Conservation (phyloP, 2,797 vertebrate genomes). For the Melanotaenia parkinsoni region DNA sequence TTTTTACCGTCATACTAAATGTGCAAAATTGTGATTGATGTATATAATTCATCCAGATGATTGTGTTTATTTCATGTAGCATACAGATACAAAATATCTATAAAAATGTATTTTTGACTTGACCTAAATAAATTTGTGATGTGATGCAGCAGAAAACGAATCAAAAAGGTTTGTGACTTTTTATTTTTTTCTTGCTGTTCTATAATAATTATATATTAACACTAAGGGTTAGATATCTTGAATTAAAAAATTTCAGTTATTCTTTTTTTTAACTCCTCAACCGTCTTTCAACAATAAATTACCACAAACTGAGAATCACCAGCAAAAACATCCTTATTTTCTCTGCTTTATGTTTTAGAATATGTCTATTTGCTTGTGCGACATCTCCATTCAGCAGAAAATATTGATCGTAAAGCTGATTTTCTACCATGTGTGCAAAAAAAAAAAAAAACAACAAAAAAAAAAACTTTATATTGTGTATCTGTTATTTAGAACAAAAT, state of each 20-base stretch:
- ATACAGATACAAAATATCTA: slow-evolving; percentile 84
- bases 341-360: not conserved
- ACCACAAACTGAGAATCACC: slow-evolving; percentile 12
- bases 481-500: no score
- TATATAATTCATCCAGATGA: slow-evolving; percentile 77
- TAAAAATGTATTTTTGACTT: slow-evolving; percentile 95
- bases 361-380: slow-evolving; percentile 12
- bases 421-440: no score
- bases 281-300: slow-evolving; percentile 19
- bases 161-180: slow-evolving; percentile 23
- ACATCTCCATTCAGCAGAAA: slow-evolving; percentile 9
- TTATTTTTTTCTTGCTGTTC: slow-evolving; percentile 15
- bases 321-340: slow-evolving; percentile 54
- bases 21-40: slow-evolving; percentile 74
- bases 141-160: slow-evolving; percentile 87
- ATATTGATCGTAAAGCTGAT: no score
- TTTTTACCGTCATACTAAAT: slow-evolving; percentile 62
- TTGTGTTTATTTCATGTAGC: slow-evolving; percentile 85
- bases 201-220: not conserved
- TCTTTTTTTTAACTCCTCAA: not conserved
- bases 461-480: no score
- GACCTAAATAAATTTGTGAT: slow-evolving; percentile 94
- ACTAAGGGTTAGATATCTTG: no score
- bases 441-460: no score
- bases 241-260: not conserved